Evolutionary conservation across 64 coral and sea anemone species (phyloP), one percentile per base, ranked within the genome.

Genomic region (Stichodactyla helianthus): DNA sequence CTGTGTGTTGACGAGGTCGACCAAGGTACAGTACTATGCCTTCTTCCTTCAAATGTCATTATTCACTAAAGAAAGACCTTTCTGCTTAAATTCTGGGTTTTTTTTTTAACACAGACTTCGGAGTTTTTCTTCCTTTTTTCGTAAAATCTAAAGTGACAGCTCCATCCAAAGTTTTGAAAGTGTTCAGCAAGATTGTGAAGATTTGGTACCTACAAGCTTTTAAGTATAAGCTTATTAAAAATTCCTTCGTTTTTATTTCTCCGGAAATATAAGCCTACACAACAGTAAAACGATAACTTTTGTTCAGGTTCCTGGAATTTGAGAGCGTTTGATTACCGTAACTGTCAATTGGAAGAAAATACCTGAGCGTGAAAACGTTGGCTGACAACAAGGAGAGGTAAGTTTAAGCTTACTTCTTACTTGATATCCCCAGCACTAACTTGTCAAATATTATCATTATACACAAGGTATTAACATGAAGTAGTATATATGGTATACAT

Each of bases 121-220:
- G 55, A 58, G 55, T 9, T 11, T 58, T 58, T 58, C 25, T 74
- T 74, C 5, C 0, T 13, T 1, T 74, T 10, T 31, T 23, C 1
- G n/a, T 74, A 74, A 22, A n/a, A 25, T 25, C 65, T 18, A 70
- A 70, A 70, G 20, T 20, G 19, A 70, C 20, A 22, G 20, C 65
- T 74, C 25, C 68, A 74, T 74, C 25, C 68, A 74, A 74, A 74
- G 68, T 74, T 74, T 74, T 31, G 23, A 31, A 74, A 74, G 68
- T 35, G 68, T 74, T 23, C 68, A 27, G 68, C 26, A 26, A 31
- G 4, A 31, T 20, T 22, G 25, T 27, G 68, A 4, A 74, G 27
- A 65, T 18, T 65, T 31, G 25, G 55, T 4, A 58, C 55, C 55
- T 58, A 15, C 55, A 58, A 58, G 14, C 35, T 44, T 44, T 44